Percentiles rank a stretch among this genome's conserved stretches.
Conservation (phyloP, 2,888 invertebrate species). For the Dione juno region DNA sequence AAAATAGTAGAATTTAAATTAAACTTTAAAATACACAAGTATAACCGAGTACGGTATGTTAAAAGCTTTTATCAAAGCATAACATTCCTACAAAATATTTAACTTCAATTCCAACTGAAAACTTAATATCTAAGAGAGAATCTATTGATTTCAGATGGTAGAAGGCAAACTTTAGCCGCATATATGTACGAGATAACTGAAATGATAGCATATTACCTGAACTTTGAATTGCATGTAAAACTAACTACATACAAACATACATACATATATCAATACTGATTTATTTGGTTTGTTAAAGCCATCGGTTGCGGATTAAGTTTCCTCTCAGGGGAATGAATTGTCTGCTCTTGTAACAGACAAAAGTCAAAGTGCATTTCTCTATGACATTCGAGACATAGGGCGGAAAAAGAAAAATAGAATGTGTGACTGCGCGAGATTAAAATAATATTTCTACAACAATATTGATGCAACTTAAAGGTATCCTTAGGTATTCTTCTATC, state of each 20-base stretch:
- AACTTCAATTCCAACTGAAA: not conserved
- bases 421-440: too few species aligned
- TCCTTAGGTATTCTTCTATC: not conserved
- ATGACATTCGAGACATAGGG: too few species aligned
- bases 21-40: not conserved
- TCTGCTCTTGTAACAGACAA: too few species aligned
- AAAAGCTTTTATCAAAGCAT: not conserved
- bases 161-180: constrained; percentile 3
- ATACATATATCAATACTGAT: too few species aligned
- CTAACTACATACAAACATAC: not conserved
- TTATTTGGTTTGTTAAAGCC: too few species aligned
- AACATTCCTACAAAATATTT: constrained; percentile 4
- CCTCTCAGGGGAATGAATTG: too few species aligned
- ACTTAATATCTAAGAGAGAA: constrained; percentile 7
- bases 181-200: constrained; percentile 13
- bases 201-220: constrained; percentile 11
- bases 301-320: too few species aligned
- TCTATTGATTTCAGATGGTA: constrained; percentile 18
- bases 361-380: too few species aligned
- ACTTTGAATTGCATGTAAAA: constrained; percentile 13
- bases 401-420: too few species aligned
- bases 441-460: too few species aligned
- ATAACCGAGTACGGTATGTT: not conserved
- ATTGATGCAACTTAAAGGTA: not conserved
- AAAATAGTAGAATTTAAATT: not conserved